Conservation (phyloP, 2,797 vertebrate genomes). For the Darevskia mixta region DNA sequence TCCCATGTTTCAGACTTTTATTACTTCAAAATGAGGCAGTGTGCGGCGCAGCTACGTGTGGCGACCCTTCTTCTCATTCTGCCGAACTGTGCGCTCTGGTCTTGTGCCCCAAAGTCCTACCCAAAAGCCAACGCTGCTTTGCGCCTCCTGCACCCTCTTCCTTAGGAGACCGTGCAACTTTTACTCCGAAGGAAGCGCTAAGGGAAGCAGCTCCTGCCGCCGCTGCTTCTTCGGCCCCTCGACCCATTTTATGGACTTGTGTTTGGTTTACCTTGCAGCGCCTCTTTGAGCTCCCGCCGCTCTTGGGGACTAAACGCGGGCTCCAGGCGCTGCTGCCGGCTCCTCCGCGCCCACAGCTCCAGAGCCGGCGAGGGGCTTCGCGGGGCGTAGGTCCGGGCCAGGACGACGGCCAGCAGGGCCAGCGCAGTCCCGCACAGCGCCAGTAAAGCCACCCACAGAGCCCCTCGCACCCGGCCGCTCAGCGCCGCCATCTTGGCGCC, state of each 20-base stretch:
- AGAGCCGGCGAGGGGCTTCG: neutral
- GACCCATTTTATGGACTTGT: neutral
- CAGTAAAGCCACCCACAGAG: neutral
- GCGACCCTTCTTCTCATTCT: no score
- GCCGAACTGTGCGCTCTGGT: no score
- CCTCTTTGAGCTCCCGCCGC: constrained; percentile 76
- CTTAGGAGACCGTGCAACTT: neutral
- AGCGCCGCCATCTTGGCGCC: neutral
- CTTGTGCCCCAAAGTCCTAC: no score
- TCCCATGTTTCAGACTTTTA: no score
- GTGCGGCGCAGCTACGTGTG: no score
- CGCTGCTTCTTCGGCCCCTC: neutral
- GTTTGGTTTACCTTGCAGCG: constrained; percentile 84
- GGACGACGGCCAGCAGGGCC: constrained; percentile 25
- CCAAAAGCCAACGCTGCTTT: no score
- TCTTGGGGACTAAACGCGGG: constrained; percentile 63
- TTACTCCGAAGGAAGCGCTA: neutral
- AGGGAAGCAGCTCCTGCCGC: neutral
- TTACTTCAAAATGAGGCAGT: no score
- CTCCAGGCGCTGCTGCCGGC: neutral
- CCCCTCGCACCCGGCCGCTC: neutral
- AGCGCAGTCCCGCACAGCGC: neutral
- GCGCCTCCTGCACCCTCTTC: neutral
- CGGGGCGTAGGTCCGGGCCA: constrained; percentile 52
- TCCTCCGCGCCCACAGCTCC: constrained; percentile 9